phyloP scores from a whole-genome alignment of 2,113 vertebrate genomes.

The Dinomys branickii region DNA sequence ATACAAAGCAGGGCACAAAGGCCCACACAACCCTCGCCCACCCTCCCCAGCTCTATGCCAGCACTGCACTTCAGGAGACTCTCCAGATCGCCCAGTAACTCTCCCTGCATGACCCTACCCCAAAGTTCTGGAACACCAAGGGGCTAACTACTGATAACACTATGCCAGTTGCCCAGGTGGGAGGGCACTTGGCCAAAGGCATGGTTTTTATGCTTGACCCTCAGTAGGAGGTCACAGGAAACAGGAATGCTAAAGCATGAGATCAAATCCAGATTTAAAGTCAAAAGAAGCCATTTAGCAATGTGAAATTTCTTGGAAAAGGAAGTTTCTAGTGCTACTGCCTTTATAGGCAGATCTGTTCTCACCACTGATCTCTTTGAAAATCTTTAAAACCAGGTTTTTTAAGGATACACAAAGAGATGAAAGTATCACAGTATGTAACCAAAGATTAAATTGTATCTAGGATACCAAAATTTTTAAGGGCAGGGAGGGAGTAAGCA shows the following conservation, averaged over 20 bases:
- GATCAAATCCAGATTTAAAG: constrained; percentile 45
- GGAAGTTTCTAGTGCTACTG: constrained; percentile 54
- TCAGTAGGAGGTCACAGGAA: background rate
- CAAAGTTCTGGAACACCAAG: constrained; percentile 25
- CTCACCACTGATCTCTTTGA: constrained; percentile 61
- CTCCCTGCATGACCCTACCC: background rate
- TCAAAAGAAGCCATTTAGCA: constrained; percentile 60
- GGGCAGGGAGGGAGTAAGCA: constrained; percentile 62
- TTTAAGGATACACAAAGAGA: constrained; percentile 23
- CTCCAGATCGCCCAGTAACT: constrained; percentile 30
- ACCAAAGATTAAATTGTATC: constrained; percentile 77
- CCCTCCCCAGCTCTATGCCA: background rate
- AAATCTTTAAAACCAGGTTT: constrained; percentile 65
- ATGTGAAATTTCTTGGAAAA: constrained; percentile 66
- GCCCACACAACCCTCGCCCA: background rate
- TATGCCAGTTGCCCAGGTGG: constrained; percentile 46
- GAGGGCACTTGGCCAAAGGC: constrained; percentile 23
- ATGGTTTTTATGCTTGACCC: constrained; percentile 11
- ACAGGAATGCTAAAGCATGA: constrained; percentile 29
- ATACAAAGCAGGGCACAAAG: constrained; percentile 9
- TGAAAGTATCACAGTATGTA: constrained; percentile 62
- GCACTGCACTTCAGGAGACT: constrained; percentile 19
- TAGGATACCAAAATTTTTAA: constrained; percentile 75
- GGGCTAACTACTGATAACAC: constrained; percentile 40
- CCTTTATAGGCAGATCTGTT: constrained; percentile 61